Evolutionary conservation across 2,797 vertebrate genomes (phyloP).

Genomic region (Onychomys torridus): DNA sequence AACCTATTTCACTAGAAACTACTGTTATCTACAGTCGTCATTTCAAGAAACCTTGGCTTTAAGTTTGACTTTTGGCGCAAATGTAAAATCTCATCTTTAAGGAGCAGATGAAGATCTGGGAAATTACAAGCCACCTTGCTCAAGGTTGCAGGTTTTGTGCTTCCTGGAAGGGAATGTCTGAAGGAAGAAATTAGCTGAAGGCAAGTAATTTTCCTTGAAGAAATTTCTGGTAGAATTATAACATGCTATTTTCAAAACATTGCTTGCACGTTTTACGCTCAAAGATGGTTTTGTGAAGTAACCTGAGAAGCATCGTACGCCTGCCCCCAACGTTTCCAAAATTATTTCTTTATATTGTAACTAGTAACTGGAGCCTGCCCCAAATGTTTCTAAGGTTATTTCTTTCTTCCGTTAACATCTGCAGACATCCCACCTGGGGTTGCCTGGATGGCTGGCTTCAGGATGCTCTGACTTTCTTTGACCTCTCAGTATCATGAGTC

Average conservation of each 20-base stretch:
- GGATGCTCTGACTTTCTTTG: neutral
- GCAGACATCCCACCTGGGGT: neutral
- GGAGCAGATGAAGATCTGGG: neutral
- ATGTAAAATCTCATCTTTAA: neutral
- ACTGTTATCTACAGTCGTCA: neutral
- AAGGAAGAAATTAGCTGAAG: slow-evolving; percentile 44
- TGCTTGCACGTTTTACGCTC: neutral
- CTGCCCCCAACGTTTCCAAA: neutral
- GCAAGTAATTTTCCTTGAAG: slow-evolving; percentile 52
- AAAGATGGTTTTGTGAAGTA: slow-evolving; percentile 32
- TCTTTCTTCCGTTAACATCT: slow-evolving; percentile 10
- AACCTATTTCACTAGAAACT: neutral
- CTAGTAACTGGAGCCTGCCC: slow-evolving; percentile 1
- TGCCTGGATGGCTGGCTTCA: neutral
- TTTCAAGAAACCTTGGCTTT: slow-evolving; percentile 2
- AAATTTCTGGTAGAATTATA: slow-evolving; percentile 28
- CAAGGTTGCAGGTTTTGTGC: neutral
- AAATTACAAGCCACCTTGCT: neutral
- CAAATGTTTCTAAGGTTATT: slow-evolving; percentile 10
- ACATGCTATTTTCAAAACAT: neutral
- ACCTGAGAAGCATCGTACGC: slow-evolving; percentile 14
- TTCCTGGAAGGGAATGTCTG: slow-evolving; percentile 21
- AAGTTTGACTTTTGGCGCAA: slow-evolving; percentile 6
- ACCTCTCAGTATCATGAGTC: neutral
- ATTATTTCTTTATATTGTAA: slow-evolving; percentile 47